These are phyloP conservation scores for Neodontobutis hainanensis DNA, from an alignment of 2,113 vertebrate species.

Conservation along the genomic window DNA sequence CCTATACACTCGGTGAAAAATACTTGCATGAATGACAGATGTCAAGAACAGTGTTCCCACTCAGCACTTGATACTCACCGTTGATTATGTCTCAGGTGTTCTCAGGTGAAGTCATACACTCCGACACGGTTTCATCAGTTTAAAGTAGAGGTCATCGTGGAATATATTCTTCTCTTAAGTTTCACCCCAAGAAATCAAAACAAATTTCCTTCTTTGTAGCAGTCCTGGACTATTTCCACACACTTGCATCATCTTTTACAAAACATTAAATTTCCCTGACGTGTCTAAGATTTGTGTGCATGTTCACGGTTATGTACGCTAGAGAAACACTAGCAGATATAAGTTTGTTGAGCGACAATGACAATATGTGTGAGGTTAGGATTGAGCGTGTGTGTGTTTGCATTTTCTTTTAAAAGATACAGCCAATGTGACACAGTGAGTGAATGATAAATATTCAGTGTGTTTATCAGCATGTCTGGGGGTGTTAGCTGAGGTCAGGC, in stretches of 20 bases:
- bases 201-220: conserved; percentile 32
- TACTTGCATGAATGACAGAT: not conserved
- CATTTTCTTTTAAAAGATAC: conserved; percentile 16
- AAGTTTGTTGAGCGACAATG: conserved; percentile 11
- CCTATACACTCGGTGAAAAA: too few relatives aligned
- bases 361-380: conserved; percentile 4
- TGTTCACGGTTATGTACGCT: not conserved
- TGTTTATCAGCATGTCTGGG: conserved; percentile 59
- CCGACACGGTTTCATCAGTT: conserved; percentile 12
- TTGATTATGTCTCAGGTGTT: not conserved
- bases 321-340: conserved; percentile 2
- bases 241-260: conserved; percentile 42
- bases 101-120: conserved; percentile 2
- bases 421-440: not conserved
- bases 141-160: not conserved
- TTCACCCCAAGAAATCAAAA: conserved; percentile 10
- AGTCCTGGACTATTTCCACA: conserved; percentile 28
- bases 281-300: not conserved
- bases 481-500: conserved; percentile 55
- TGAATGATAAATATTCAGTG: conserved; percentile 65
- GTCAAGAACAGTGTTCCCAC: not conserved
- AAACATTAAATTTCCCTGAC: conserved; percentile 20
- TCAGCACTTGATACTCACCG: not conserved
- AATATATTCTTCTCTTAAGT: conserved; percentile 25
- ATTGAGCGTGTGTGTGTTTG: conserved; percentile 10